Base-by-base conservation (phyloP, 2,113 vertebrate genomes). In the Myxocyprinus asiaticus region DNA sequence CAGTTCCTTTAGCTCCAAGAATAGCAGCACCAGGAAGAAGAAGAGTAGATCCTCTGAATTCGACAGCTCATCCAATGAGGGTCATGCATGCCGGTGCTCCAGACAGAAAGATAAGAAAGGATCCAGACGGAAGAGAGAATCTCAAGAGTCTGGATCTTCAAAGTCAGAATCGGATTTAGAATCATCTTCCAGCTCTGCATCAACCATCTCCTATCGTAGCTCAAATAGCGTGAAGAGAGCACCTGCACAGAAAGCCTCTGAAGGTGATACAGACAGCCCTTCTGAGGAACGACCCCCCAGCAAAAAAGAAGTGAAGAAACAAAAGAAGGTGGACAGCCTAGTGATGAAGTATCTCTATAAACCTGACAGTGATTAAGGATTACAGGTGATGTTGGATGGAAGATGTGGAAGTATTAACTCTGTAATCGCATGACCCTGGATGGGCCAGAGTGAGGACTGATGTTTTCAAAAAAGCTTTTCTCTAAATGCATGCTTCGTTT, bases 271-370 rank as follows among this genome's bases (percentile, higher is more conserved):
- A 70, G 0, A 79, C 56, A 88, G 63, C 4, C 62, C 6, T 1
- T 76, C 80, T 1, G 72, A 80, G 11, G 87, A 80, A 4, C 80
- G 67, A 15, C 56, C 85, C 53, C 53, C 81, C 2, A 83, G 84
- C 7, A 96, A 90, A 86, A 97, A 95, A 84, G 92, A 95, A 42
- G 86, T 94, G 68, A 97, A 96, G 89, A 92, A 93, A 81, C 93
- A 93, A 33, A 94, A 96, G 83, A 94, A 96, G 84, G 88, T 96
- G 84, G 96, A 99, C 86, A 98, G 74, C 88, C 59, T 97, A 87
- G 90, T 99, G 94, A 98, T 99, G 97, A 99, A 99, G 84, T 99
- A 99, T 87, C 93, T 97, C 76, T 99, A 98, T 91, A 95, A 91
- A 14, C 94, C 96, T 0, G 98, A 98, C 91, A 98, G 96, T 86